Percentiles rank a stretch among this genome's conserved stretches.
Conservation (phyloP, 2,888 invertebrate genomes). For the Drosophila diplacantha region DNA sequence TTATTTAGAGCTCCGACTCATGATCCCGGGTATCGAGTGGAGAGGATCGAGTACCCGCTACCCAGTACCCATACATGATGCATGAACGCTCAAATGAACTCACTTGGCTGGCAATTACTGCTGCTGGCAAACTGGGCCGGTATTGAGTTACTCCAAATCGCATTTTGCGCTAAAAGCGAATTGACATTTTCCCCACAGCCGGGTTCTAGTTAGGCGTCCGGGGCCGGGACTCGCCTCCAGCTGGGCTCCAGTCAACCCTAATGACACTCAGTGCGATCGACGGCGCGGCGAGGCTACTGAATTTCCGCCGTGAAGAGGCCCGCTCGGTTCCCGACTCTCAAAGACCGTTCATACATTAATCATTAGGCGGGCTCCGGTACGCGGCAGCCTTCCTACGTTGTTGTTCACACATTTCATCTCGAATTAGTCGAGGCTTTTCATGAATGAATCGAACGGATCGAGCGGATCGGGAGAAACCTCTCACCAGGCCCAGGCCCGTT, state of each 20-base stretch:
- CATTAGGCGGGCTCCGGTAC: slow-evolving; percentile 50
- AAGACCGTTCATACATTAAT: slow-evolving; percentile 65
- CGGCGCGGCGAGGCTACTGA: slow-evolving; percentile 65
- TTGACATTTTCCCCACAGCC: slow-evolving; percentile 41
- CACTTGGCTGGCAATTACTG: slow-evolving; percentile 38
- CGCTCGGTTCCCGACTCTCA: slow-evolving; percentile 14
- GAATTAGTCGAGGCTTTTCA: slow-evolving; percentile 66
- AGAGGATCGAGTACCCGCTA: slow-evolving; percentile 12
- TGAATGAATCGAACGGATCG: slow-evolving; percentile 51
- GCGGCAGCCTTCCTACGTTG: slow-evolving; percentile 39
- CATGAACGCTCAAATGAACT: slow-evolving; percentile 53
- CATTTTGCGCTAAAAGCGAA: slow-evolving; percentile 39
- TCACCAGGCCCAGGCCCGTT: slow-evolving; percentile 11
- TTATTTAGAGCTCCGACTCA: slow-evolving; percentile 44
- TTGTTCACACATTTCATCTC: slow-evolving; percentile 70
- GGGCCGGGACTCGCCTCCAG: slow-evolving; percentile 51
- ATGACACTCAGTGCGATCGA: slow-evolving; percentile 69
- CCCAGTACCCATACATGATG: slow-evolving; percentile 53
- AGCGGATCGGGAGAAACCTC: slow-evolving; percentile 10
- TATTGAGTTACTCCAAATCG: slow-evolving; percentile 53
- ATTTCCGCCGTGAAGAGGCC: slow-evolving; percentile 32
- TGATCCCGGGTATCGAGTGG: slow-evolving; percentile 16
- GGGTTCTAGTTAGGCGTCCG: slow-evolving; percentile 21
- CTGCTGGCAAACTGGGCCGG: slow-evolving; percentile 14
- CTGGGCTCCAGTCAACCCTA: slow-evolving; percentile 69